phyloP scores from a whole-genome alignment of 2,888 invertebrate species.

The Plebejus anna region DNA sequence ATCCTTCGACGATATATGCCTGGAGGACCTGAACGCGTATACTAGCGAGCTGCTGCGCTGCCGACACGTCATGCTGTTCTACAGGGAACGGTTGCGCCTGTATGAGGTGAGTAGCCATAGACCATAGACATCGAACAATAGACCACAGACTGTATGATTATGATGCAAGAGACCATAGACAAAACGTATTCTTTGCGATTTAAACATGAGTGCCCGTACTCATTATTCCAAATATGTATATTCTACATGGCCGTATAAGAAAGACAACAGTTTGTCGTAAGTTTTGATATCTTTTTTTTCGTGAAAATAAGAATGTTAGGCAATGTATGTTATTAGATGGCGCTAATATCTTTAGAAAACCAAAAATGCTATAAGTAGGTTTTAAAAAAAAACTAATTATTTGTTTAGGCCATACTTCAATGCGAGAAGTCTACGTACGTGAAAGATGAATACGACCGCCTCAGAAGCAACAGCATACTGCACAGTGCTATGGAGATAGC shows the following conservation, averaged over 20 bases:
- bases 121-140: not conserved
- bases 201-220: no score
- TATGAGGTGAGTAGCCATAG: conserved; percentile 79
- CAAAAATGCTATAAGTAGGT: not conserved
- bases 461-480: conserved; percentile 82
- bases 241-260: no score
- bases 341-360: no score
- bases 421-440: conserved; percentile 82
- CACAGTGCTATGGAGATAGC: conserved; percentile 85
- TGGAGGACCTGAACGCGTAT: conserved; percentile 79
- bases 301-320: no score
- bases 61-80: conserved; percentile 83
- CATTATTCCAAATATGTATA: no score
- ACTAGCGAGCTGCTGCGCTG: conserved; percentile 84
- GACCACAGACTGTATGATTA: not conserved
- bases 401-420: conserved; percentile 78
- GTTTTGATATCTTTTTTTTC: no score
- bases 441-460: conserved; percentile 83
- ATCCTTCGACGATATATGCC: conserved; percentile 58
- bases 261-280: no score
- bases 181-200: no score
- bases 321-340: no score
- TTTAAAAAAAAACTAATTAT: not conserved
- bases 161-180: not conserved
- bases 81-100: conserved; percentile 83